These are phyloP conservation scores for Patella ulyssiponensis DNA, from an alignment of 2,888 invertebrate species.

Conservation along the genomic window DNA sequence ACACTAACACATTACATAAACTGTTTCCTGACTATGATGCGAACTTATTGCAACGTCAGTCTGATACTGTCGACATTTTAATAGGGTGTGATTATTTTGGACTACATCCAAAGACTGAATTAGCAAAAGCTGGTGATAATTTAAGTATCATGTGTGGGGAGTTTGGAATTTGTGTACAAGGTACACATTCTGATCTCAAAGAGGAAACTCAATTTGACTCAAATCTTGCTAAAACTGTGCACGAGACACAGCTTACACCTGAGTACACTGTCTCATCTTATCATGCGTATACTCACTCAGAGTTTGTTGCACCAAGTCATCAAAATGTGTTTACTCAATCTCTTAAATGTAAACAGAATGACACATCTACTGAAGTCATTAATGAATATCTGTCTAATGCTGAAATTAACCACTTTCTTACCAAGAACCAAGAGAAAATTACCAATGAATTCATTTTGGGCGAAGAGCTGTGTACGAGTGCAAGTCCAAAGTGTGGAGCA, in stretches of 20 bases:
- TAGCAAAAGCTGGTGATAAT: constrained; percentile 11
- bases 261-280: too few species aligned
- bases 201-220: constrained; percentile 19
- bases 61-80: constrained; percentile 8
- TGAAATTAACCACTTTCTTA: neutral
- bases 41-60: neutral
- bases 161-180: constrained; percentile 9
- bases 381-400: neutral
- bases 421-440: neutral
- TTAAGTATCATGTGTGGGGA: constrained; percentile 17
- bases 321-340: too few species aligned
- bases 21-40: constrained; percentile 1
- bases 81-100: constrained; percentile 20
- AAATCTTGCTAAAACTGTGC: too few species aligned
- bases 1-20: neutral
- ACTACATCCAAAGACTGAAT: constrained; percentile 13
- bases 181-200: constrained; percentile 11
- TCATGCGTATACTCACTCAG: too few species aligned
- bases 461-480: constrained; percentile 20
- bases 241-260: too few species aligned
- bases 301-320: too few species aligned
- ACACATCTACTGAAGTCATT: too few species aligned
- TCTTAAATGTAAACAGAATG: too few species aligned
- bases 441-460: constrained; percentile 11
- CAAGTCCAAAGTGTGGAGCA: constrained; percentile 15